These are phyloP conservation scores for Xerus inauris DNA, from an alignment of 2,113 vertebrate genomes.

Conservation along the genomic window DNA sequence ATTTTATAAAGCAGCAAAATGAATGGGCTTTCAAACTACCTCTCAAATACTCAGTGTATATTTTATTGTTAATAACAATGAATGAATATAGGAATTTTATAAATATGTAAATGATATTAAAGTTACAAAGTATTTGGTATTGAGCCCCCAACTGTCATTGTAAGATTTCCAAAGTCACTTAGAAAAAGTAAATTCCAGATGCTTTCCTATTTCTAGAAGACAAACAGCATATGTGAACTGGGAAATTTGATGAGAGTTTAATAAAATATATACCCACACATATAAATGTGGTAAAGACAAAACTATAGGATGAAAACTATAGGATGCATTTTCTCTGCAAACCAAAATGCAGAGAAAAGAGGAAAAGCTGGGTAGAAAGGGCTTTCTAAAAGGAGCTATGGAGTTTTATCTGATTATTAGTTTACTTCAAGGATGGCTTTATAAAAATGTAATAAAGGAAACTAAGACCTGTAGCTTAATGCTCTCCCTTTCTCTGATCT, in stretches of 20 bases:
- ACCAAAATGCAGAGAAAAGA: background rate
- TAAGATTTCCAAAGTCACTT: background rate
- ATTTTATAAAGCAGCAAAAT: slow-evolving; percentile 45
- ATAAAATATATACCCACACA: background rate
- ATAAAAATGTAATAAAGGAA: background rate
- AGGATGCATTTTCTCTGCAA: no score
- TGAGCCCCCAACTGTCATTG: background rate
- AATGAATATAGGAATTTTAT: slow-evolving; percentile 4
- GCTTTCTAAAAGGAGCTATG: background rate
- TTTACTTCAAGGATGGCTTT: background rate
- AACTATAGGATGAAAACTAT: background rate
- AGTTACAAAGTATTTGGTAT: background rate
- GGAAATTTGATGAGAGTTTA: background rate
- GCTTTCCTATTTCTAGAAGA: background rate
- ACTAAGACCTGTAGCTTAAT: background rate
- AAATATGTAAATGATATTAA: slow-evolving; percentile 31
- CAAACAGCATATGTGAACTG: background rate
- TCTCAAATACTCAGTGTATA: background rate
- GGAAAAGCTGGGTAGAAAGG: background rate
- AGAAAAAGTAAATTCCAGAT: background rate
- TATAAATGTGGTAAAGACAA: background rate
- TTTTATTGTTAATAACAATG: slow-evolving; percentile 17
- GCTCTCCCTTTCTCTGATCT: background rate
- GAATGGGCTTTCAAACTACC: slow-evolving; percentile 32
- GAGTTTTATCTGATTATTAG: background rate